Base-by-base conservation (phyloP, 1,140 invertebrate species). In the Batillaria attramentaria region DNA sequence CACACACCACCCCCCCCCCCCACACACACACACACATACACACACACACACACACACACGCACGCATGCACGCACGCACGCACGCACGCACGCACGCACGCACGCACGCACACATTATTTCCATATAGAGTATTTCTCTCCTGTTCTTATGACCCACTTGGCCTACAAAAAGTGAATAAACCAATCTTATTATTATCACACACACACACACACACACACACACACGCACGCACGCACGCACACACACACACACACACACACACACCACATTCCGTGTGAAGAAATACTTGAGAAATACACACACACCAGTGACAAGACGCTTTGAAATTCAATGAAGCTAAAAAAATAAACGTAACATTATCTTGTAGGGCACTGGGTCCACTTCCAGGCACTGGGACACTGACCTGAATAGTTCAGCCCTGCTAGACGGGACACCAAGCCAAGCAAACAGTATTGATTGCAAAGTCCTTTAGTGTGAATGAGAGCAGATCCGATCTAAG, bases 1-100 rank as follows among this genome's bases (percentile, higher is more conserved):
- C 16, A 65, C 62, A 65, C 62, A 65, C 62, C 10, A 10, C 3
- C 31, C 33, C n/a, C 33, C 31, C 33, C 62, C 33, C 62, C 33
- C 31, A 65, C 62, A 65, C 62, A 65, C 62, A 65, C 62, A 65
- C 62, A 65, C 31, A 65, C 62, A 31, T 5, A 33, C 62, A 65
- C 62, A 65, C 62, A 65, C 62, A 65, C 62, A 65, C 62, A 65
- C 62, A 65, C 62, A 65, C 62, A 65, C 62, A 65, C 62, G 37
- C 62, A 65, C 62, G 37, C 62, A 65, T 35, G 37, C 62, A 65
- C 62, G 8, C 62, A 65, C 62, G 8, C 62, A 33, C 31, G 3
- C 62, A 65, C n/a, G 8, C 62, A 65, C 62, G 8, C 62, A 65
- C 62, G 8, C 62, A 18, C 20, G 57, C 28, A 62, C 57, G 5